A percentile compares a stretch with the other conserved stretches of the same genome.
Conservation (phyloP, 2,113 vertebrate genomes). For the Mormyrus iriodes region DNA sequence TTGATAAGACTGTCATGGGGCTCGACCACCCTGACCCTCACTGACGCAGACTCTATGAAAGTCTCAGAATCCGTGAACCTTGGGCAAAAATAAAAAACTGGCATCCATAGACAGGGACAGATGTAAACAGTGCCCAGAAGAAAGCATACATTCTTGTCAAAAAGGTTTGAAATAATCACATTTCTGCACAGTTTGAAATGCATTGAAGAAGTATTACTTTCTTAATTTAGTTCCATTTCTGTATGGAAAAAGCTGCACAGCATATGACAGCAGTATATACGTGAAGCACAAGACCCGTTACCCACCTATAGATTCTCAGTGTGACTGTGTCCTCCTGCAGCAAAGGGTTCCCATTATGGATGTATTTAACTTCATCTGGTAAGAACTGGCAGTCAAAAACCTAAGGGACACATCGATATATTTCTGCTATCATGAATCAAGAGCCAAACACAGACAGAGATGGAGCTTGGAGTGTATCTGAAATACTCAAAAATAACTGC, state of each 20-base stretch:
- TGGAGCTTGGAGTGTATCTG: not conserved
- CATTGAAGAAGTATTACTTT: not conserved
- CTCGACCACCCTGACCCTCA: constrained; percentile 51
- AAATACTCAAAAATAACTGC: not conserved
- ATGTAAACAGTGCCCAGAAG: not conserved
- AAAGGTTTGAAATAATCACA: not conserved
- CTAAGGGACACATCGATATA: constrained; percentile 34
- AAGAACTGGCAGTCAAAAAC: constrained; percentile 64
- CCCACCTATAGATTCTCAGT: constrained; percentile 58
- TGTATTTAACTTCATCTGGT: constrained; percentile 51
- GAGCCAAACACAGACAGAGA: not conserved
- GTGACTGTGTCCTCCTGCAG: constrained; percentile 56
- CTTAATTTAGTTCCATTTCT: not conserved
- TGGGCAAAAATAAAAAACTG: constrained; percentile 20
- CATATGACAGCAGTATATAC: not conserved
- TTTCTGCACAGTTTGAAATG: not conserved
- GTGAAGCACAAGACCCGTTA: not conserved
- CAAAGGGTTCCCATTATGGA: constrained; percentile 54
- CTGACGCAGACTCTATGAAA: constrained; percentile 50
- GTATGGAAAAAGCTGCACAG: not conserved
- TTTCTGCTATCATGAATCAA: not conserved
- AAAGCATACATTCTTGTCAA: not conserved
- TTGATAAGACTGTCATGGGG: constrained; percentile 38
- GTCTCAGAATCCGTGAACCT: constrained; percentile 68
- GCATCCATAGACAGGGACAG: not conserved